Evolutionary conservation across 2,113 vertebrate species (phyloP).

Genomic region (Quiscalus mexicanus): DNA sequence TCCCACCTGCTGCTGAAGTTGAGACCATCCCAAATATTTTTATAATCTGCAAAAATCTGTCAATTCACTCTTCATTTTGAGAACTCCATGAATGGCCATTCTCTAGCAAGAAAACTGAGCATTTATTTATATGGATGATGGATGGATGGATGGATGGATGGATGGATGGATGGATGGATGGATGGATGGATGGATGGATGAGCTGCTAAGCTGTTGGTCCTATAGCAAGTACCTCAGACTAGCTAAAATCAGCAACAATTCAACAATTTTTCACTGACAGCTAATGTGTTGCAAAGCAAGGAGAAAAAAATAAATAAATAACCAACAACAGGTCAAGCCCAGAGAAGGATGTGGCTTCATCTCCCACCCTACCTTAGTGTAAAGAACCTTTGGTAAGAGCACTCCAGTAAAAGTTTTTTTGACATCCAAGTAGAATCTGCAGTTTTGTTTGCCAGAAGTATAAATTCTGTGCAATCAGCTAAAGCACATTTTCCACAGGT

Average conservation of each 20-base stretch:
- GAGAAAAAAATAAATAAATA: neutral
- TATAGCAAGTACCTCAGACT: neutral
- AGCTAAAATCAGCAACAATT: neutral
- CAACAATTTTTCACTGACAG: neutral
- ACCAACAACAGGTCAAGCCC: neutral
- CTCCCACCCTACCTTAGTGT: neutral
- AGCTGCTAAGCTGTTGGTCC: neutral
- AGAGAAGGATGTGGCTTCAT: neutral
- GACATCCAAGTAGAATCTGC: neutral
- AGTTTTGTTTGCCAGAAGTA: neutral
- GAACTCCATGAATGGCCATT: neutral
- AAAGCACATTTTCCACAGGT: neutral
- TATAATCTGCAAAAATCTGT: neutral
- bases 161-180: too few relatives aligned
- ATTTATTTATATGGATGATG: too few relatives aligned
- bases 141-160: too few relatives aligned
- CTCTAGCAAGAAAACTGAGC: rapidly evolving
- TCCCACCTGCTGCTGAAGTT: neutral
- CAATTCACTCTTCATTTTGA: neutral
- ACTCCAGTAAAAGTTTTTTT: neutral
- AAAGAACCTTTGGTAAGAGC: neutral
- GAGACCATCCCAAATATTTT: neutral
- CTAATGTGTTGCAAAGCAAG: neutral
- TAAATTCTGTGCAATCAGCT: neutral
- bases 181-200: too few relatives aligned